phyloP scores from a whole-genome alignment of 2,888 invertebrate genomes.

The Lymantria monacha region DNA sequence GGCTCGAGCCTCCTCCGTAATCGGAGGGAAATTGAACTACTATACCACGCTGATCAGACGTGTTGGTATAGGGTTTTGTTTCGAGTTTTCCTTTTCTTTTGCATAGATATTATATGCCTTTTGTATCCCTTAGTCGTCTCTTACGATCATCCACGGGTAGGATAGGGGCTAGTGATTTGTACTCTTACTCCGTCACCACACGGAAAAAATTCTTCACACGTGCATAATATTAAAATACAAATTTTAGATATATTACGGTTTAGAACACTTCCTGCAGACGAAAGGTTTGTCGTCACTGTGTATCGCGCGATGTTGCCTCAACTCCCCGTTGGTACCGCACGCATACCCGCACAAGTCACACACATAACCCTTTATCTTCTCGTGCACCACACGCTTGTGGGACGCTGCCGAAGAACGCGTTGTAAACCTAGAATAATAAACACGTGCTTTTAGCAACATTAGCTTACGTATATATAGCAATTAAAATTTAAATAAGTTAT shows the following conservation, averaged over 20 bases:
- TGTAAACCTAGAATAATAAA: conserved; percentile 61
- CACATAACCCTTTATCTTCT: conserved; percentile 80
- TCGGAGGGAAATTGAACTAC: too few species aligned
- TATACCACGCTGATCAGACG: too few species aligned
- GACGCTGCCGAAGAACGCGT: conserved; percentile 77
- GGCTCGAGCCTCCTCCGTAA: too few species aligned
- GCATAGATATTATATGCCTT: too few species aligned
- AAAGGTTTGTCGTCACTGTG: conserved; percentile 81
- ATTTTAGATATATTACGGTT: conserved; percentile 53
- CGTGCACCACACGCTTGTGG: conserved; percentile 80
- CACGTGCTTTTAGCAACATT: background rate
- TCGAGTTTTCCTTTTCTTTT: too few species aligned
- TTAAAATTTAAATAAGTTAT: background rate
- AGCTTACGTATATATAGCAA: background rate
- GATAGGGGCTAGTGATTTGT: too few species aligned
- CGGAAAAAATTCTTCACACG: too few species aligned
- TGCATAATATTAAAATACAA: too few species aligned
- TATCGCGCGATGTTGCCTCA: conserved; percentile 81
- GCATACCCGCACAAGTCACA: conserved; percentile 82
- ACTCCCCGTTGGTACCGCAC: conserved; percentile 81
- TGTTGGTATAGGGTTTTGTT: too few species aligned
- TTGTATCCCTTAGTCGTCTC: too few species aligned
- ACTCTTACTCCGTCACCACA: too few species aligned
- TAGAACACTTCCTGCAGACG: conserved; percentile 75
- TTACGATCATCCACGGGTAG: too few species aligned